Percentiles rank a stretch among this genome's conserved stretches.
Conservation (phyloP, 1,140 invertebrate species). For the Melitaea cinxia region DNA sequence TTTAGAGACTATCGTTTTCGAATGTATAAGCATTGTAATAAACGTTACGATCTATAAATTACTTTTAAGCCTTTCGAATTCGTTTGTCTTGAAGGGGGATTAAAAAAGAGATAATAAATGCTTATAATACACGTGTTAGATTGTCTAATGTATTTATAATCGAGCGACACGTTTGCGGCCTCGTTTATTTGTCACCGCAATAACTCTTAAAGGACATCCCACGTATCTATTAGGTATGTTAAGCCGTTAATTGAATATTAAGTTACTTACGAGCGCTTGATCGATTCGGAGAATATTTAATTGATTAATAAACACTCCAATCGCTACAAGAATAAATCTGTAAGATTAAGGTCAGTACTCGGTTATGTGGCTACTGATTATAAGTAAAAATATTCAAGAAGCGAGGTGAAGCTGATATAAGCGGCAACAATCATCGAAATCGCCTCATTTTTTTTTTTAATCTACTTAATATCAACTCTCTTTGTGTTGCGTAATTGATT, state of each 20-base stretch:
- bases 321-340: slow-evolving; percentile 54
- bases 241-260: slow-evolving; percentile 63
- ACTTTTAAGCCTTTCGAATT: background rate
- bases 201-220: slow-evolving; percentile 43
- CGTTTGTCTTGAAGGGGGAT: slow-evolving; percentile 6
- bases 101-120: slow-evolving; percentile 32
- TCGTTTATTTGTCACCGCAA: slow-evolving; percentile 33
- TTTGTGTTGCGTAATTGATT: background rate
- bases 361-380: slow-evolving; percentile 21
- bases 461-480: background rate
- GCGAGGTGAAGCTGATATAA: background rate
- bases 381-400: slow-evolving; percentile 6
- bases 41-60: slow-evolving; percentile 7
- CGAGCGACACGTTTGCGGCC: slow-evolving; percentile 23
- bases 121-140: slow-evolving; percentile 30
- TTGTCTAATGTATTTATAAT: slow-evolving; percentile 39
- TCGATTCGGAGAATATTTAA: slow-evolving; percentile 62
- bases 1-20: slow-evolving; percentile 1
- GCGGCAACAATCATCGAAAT: background rate
- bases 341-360: slow-evolving; percentile 51
- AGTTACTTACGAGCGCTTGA: slow-evolving; percentile 56
- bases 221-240: slow-evolving; percentile 58
- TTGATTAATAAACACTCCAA: slow-evolving; percentile 60
- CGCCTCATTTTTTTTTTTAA: background rate
- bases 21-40: slow-evolving; percentile 1